Percentiles rank a stretch among this genome's conserved stretches.
These are phyloP conservation scores for Ceyx cyanopectus DNA, from an alignment of 2,113 vertebrate genomes.

Conservation along the genomic window DNA sequence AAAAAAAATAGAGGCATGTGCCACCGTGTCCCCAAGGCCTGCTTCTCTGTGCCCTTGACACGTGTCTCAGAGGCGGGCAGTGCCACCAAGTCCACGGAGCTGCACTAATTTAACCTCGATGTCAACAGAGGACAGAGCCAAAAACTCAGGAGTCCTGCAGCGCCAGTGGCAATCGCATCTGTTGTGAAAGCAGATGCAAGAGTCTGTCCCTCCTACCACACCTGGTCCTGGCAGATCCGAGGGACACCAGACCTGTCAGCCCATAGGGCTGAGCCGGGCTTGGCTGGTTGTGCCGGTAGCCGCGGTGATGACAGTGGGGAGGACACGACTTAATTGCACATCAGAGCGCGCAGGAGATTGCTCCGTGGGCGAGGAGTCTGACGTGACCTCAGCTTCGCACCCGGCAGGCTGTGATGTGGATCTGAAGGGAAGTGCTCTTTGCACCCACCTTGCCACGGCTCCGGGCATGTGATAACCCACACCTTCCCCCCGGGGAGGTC, in stretches of 20 bases:
- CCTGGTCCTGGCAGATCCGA: not conserved
- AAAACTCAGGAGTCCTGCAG: not conserved
- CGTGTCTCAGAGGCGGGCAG: not conserved
- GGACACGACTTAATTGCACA: not conserved
- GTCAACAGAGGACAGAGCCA: not conserved
- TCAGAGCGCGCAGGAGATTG: not conserved
- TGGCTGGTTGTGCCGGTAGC: not conserved
- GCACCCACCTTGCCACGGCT: not conserved
- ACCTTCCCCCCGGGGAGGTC: not conserved
- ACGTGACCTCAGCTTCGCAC: not conserved
- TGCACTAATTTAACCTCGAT: not conserved
- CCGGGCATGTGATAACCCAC: not conserved
- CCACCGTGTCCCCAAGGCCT: constrained; percentile 3
- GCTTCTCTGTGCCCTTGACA: constrained; percentile 6
- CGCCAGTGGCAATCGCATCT: accelerated
- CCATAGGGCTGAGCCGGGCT: not conserved
- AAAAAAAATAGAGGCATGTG: not conserved
- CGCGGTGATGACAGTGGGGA: not conserved
- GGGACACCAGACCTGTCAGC: not conserved
- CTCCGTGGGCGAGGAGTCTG: not conserved
- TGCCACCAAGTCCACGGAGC: not conserved
- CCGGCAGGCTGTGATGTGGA: not conserved
- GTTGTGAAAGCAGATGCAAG: not conserved
- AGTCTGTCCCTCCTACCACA: not conserved
- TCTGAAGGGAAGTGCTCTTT: not conserved